phyloP scores from a whole-genome alignment of 1,140 invertebrate genomes.

The Magallana ariakensis region DNA sequence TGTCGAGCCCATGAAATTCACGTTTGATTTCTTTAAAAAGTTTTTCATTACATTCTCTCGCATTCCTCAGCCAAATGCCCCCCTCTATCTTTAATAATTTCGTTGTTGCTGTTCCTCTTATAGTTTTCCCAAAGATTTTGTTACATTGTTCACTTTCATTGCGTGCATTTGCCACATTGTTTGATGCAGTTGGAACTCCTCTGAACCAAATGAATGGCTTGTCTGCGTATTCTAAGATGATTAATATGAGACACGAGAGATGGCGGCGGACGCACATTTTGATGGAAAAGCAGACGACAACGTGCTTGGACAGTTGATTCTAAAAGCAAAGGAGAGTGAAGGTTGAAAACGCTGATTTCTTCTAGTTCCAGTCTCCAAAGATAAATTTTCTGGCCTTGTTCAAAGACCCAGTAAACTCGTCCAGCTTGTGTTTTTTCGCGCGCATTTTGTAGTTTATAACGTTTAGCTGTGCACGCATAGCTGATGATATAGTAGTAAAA shows the following conservation, averaged over 20 bases:
- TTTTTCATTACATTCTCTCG: neutral
- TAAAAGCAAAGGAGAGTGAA: conserved; percentile 41
- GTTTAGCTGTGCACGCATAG: conserved; percentile 43
- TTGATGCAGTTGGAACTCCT: neutral
- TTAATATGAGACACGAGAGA: neutral
- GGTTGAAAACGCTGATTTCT: conserved; percentile 40
- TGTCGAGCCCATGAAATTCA: neutral
- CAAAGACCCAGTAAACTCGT: conserved; percentile 33
- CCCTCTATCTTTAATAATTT: neutral
- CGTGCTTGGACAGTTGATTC: conserved; percentile 18
- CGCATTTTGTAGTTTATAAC: conserved; percentile 48
- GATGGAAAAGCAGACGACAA: neutral
- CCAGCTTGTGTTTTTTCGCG: conserved; percentile 50
- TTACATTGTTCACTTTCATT: conserved; percentile 11
- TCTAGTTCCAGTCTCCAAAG: conserved; percentile 47
- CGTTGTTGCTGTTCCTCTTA: conserved; percentile 7
- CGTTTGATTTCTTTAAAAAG: neutral
- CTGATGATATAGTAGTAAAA: conserved; percentile 46
- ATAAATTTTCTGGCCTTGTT: conserved; percentile 45
- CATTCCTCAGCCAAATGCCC: neutral
- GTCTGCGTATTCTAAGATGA: neutral
- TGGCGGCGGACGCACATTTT: neutral
- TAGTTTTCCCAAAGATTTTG: neutral
- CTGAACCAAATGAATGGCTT: neutral
- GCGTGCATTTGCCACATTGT: neutral